phyloP scores from a whole-genome alignment of 1,140 invertebrate species.

The Phthorimaea operculella region DNA sequence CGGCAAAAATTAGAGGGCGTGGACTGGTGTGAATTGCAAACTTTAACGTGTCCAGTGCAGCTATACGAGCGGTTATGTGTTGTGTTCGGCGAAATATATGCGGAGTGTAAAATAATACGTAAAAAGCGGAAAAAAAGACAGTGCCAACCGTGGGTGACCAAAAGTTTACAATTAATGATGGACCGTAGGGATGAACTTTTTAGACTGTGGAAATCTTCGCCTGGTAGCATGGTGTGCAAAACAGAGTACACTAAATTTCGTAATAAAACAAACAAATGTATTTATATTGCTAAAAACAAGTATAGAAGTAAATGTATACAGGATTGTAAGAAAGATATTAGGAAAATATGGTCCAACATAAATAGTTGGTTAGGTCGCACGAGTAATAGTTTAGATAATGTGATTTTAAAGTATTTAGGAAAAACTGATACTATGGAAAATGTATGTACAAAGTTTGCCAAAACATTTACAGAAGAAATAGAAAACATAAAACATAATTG shows the following conservation, averaged over 20 bases:
- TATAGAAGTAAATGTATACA: slow-evolving; percentile 12
- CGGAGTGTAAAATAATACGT: neutral
- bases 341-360: slow-evolving; percentile 19
- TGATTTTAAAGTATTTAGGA: slow-evolving; percentile 14
- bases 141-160: slow-evolving; percentile 3
- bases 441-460: slow-evolving; percentile 15
- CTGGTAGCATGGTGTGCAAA: slow-evolving; percentile 14
- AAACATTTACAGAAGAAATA: slow-evolving; percentile 9
- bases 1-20: neutral
- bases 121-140: slow-evolving; percentile 1
- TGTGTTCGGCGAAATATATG: neutral
- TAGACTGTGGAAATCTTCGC: slow-evolving; percentile 16
- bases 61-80: slow-evolving; percentile 4
- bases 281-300: slow-evolving; percentile 16
- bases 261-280: slow-evolving; percentile 17
- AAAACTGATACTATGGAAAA: slow-evolving; percentile 12
- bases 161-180: slow-evolving; percentile 11
- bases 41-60: neutral
- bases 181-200: slow-evolving; percentile 15
- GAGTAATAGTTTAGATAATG: slow-evolving; percentile 13
- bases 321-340: slow-evolving; percentile 15
- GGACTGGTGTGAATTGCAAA: slow-evolving; percentile 1
- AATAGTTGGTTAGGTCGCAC: slow-evolving; percentile 18
- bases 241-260: slow-evolving; percentile 17
- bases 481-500: slow-evolving; percentile 5